These are phyloP conservation scores for Rhyacophila brunnea DNA, from an alignment of 1,140 invertebrate species.

Conservation along the genomic window DNA sequence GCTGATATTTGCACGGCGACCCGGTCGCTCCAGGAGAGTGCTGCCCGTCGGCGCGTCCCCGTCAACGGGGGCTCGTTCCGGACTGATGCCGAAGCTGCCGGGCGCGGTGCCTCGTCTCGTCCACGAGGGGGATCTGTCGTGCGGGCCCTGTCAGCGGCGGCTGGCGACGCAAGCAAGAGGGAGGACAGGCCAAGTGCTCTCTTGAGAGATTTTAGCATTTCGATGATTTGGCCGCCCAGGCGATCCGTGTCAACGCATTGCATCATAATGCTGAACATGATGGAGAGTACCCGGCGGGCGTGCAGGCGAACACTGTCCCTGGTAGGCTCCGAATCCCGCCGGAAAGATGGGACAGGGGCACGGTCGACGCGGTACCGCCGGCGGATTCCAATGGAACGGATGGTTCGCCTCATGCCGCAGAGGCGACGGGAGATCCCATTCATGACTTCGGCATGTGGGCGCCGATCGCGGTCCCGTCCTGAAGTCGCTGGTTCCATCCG, in stretches of 20 bases:
- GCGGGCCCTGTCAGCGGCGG: too few species aligned
- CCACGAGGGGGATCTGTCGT: not conserved
- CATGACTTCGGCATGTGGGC: not conserved
- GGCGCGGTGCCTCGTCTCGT: not conserved
- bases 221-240: conserved; percentile 49
- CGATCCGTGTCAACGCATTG: conserved; percentile 49
- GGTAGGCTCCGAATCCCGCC: conserved; percentile 46
- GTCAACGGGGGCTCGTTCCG: not conserved
- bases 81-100: not conserved
- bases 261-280: conserved; percentile 56
- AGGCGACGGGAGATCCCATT: not conserved
- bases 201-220: conserved; percentile 48
- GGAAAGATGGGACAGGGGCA: conserved; percentile 24
- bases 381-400: not conserved
- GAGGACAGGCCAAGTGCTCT: conserved; percentile 50
- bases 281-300: conserved; percentile 49
- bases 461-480: not conserved
- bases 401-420: not conserved
- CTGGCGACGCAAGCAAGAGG: conserved; percentile 47
- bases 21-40: conserved; percentile 25
- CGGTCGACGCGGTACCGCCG: too few species aligned
- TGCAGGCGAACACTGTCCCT: conserved; percentile 50
- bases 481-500: not conserved
- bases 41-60: not conserved
- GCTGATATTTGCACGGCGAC: conserved; percentile 50